A percentile compares a stretch with the other conserved stretches of the same genome.
Evolutionary conservation across 2,888 invertebrate genomes (phyloP).

Genomic region (Cylloceria caligata): DNA sequence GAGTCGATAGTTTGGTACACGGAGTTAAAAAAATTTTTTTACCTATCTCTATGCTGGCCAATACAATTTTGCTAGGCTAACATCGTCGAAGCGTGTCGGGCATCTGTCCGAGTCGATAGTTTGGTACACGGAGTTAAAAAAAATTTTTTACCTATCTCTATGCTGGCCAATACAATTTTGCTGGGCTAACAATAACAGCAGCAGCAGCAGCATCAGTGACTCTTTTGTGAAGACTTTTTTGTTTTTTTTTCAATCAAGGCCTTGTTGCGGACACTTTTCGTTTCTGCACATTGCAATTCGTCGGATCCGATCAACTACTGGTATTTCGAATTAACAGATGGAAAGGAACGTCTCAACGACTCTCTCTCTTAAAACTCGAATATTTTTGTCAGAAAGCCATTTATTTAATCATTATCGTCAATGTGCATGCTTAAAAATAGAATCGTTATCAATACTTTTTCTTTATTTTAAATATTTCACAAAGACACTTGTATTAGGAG

Average conservation of each 20-base stretch:
- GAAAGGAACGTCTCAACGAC: too few relatives aligned
- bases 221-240: conserved; percentile 1
- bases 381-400: too few relatives aligned
- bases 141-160: conserved; percentile 62
- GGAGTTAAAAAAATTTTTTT: conserved; percentile 61
- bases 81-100: conserved; percentile 74
- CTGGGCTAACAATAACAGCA: conserved; percentile 66
- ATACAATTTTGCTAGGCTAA: conserved; percentile 75
- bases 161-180: conserved; percentile 74
- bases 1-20: conserved; percentile 59
- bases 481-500: too few relatives aligned
- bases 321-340: too few relatives aligned
- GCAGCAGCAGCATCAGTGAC: neutral
- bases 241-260: conserved; percentile 8
- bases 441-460: too few relatives aligned
- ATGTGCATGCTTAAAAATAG: too few relatives aligned
- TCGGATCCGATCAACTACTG: too few relatives aligned
- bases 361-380: too few relatives aligned
- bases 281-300: too few relatives aligned
- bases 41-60: conserved; percentile 62
- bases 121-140: conserved; percentile 38
- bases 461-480: too few relatives aligned
- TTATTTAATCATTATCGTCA: too few relatives aligned
- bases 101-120: conserved; percentile 75
- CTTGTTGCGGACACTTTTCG: neutral